Evolutionary conservation across 92 coral and sea anemone genomes (phyloP), one percentile per base, ranked within the genome.

Genomic region (Galaxea fascicularis): DNA sequence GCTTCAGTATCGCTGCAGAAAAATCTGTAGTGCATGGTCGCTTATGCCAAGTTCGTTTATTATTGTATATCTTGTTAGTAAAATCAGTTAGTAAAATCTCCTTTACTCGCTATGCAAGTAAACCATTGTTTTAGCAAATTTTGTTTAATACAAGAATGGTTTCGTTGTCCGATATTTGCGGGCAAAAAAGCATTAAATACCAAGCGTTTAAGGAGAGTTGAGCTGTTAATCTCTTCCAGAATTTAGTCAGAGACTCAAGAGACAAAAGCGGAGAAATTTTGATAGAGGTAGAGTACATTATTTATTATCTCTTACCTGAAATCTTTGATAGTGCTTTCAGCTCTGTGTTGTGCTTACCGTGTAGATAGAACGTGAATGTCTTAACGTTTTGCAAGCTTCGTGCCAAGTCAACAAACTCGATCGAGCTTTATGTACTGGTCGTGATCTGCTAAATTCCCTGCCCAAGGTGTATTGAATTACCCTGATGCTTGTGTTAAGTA

Each of bases 371-470:
- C 65, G 84, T 65, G 65, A 51, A 60, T 10, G 53, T 22, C 39
- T 21, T 46, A 47, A 64, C 74, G 77, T 53, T 35, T 26, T 27
- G 35, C 46, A 47, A 35, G 63, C 30, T 29, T 20, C 54, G 21
- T 71, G 77, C 85, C 25, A 57, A 82, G 78, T 82, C 78, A 71
- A 82, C 76, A 82, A 59, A 82, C 78, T 71, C 18, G 69, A 56
- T 25, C 28, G 58, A 70, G 74, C 74, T 70, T 70, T 81, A 66
- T 79, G 31, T 68, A 56, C 25, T 68, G 51, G 29, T 71, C 71
- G 56, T 70, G 86, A 82, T 82, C 78, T 70, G 76, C 21, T 71
- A 49, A 82, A 70, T 70, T 57, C 46, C 41, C 65, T 27, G 75
- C 41, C 29, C 65, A 39, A 10, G 21, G 68, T 26, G 46, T 82